Evolutionary conservation across 2,888 invertebrate genomes (phyloP), one percentile per base, ranked within the genome.

Genomic region (Xanthorhoe spadicearia): DNA sequence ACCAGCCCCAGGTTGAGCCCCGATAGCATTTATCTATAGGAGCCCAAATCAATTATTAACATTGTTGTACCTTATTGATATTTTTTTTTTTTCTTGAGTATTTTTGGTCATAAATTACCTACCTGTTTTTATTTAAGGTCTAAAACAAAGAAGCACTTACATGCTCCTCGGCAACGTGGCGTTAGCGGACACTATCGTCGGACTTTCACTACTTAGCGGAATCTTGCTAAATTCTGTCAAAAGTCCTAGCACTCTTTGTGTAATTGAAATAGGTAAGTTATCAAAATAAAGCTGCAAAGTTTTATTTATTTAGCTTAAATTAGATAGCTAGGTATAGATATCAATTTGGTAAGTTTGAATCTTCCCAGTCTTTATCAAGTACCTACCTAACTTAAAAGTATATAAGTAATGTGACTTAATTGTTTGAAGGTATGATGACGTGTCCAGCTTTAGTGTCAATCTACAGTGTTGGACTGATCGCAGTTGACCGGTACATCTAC

Each of bases 91-190:
- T 1, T 23, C 4, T 23, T 23, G 23, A 23, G 23, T 23, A 23
- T 23, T 1, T 23, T 23, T 48, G 48, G 49, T 49, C 23, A 46
- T 32, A 7, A 32, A 32, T 4, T 32, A n/a, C n/a, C n/a, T n/a
- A n/a, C n/a, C 38, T 38, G 0, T 49, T 46, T 62, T 60, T 51
- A n/a, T 87, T 87, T 43, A 79, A 95, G 95, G 94, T 69, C 94
- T 94, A 74, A 94, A 95, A 76, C 95, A 94, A 7, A 93, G 94
- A 74, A 94, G 94, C 66, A 95, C 95, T 0, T 95, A 95, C 78
- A 87, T 95, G 53, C 92, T 95, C 58, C 89, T 95, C 2, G 95
- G 95, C 0, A 95, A 95, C 81, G 94, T 95, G 1, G 95, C 95
- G 0, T 85, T 95, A 66, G 94, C 95, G 0, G 95, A 95, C 78